Evolutionary conservation across 2,888 invertebrate species (phyloP).

Genomic region (Nymphalis c-album): DNA sequence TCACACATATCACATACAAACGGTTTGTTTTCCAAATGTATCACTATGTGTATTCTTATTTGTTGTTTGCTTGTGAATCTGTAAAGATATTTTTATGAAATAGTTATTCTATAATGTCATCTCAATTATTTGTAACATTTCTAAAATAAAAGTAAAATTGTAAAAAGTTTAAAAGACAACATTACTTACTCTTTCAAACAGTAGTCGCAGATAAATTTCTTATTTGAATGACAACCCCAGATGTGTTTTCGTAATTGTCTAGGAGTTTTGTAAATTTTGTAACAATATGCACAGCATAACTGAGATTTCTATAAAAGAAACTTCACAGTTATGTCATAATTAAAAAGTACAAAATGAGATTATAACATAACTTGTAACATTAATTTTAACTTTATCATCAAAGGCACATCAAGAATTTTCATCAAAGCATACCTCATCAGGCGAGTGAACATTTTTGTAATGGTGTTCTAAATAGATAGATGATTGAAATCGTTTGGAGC

Average conservation of each 20-base stretch:
- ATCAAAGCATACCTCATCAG: conserved; percentile 45
- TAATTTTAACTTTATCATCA: background rate
- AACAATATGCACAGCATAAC: conserved; percentile 50
- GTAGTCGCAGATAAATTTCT: conserved; percentile 52
- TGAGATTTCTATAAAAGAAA: conserved; percentile 11
- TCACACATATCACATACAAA: conserved; percentile 55
- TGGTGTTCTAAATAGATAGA: conserved; percentile 53
- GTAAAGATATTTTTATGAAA: background rate
- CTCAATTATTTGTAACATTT: too few relatives aligned
- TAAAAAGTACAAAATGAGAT: too few relatives aligned
- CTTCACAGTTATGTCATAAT: too few relatives aligned
- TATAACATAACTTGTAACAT: background rate
- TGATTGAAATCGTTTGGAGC: conserved; percentile 44
- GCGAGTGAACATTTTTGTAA: conserved; percentile 49
- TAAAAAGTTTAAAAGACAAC: background rate
- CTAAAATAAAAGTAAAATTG: too few relatives aligned
- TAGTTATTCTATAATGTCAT: background rate
- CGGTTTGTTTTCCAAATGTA: conserved; percentile 45
- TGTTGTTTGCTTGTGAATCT: conserved; percentile 15
- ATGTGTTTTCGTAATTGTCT: conserved; percentile 49
- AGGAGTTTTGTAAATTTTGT: conserved; percentile 42
- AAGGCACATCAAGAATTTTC: background rate
- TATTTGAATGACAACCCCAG: conserved; percentile 43
- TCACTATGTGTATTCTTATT: conserved; percentile 18
- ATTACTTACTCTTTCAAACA: conserved; percentile 58